A percentile compares a stretch with the other conserved stretches of the same genome.
Conservation (phyloP, 2,888 invertebrate species). For the Scaptodrosophila latifasciaeformis region DNA sequence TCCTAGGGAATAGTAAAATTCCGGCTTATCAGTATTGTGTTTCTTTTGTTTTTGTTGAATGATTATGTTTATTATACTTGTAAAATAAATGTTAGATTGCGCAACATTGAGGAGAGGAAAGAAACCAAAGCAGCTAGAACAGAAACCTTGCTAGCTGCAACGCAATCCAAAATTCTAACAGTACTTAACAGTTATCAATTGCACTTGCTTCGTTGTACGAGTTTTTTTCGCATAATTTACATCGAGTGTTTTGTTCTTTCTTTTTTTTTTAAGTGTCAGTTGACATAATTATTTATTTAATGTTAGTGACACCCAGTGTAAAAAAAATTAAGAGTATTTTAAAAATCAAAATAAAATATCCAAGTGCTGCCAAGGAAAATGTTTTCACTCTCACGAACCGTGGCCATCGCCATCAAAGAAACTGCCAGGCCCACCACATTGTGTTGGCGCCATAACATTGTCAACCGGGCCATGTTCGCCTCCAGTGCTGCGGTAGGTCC, state of each 20-base stretch:
- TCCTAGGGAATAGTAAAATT: conserved; percentile 2
- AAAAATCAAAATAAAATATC: conserved; percentile 19
- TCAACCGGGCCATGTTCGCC: conserved; percentile 49
- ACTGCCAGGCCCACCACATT: conserved; percentile 25
- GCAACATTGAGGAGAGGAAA: too few species aligned
- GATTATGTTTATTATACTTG: conserved; percentile 10
- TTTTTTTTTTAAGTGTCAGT: background rate
- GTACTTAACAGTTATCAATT: conserved; percentile 6
- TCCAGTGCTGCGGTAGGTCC: conserved; percentile 48
- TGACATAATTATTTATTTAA: too few species aligned
- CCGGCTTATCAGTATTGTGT: conserved; percentile 37
- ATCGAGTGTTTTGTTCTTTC: too few species aligned
- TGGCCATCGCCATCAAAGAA: conserved; percentile 31
- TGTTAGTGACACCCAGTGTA: background rate
- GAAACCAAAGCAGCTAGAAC: too few species aligned
- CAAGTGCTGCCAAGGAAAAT: conserved; percentile 28
- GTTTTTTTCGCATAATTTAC: too few species aligned
- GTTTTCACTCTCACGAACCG: conserved; percentile 48
- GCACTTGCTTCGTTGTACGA: background rate
- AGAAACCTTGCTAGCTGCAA: too few species aligned
- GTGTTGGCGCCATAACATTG: conserved; percentile 23
- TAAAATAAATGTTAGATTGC: conserved; percentile 40
- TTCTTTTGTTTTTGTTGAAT: too few species aligned
- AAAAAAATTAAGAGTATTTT: too few species aligned
- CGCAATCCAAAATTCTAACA: too few species aligned